Conservation (phyloP, 2,888 invertebrate genomes). For the Adela reaumurella region DNA sequence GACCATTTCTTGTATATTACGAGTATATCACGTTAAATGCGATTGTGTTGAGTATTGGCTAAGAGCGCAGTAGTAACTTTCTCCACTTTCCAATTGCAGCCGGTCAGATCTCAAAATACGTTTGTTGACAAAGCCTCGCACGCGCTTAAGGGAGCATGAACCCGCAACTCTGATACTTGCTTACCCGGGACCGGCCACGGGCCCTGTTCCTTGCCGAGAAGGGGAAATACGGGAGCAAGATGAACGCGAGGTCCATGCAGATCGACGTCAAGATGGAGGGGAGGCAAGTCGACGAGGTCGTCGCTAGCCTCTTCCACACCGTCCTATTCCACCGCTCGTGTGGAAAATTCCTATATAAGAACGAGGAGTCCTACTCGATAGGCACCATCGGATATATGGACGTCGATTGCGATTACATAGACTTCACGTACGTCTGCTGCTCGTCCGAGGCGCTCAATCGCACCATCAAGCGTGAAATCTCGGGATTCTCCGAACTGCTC, state of each 20-base stretch:
- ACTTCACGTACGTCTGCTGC: conserved; percentile 95
- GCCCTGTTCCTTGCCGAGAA: background rate
- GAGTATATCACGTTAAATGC: no score
- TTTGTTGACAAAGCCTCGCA: background rate
- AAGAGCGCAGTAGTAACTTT: background rate
- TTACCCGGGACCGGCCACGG: background rate
- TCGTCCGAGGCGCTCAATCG: conserved; percentile 75
- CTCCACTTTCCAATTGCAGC: background rate
- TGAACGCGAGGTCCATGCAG: conserved; percentile 78
- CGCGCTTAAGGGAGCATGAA: background rate
- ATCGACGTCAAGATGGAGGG: conserved; percentile 86
- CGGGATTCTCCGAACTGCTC: conserved; percentile 72
- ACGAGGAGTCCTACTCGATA: conserved; percentile 92
- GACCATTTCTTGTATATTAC: no score
- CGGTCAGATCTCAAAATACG: background rate
- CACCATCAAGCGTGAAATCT: conserved; percentile 71
- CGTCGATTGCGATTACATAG: conserved; percentile 96
- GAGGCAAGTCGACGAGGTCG: conserved; percentile 87
- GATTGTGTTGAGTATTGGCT: no score
- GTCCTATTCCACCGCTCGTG: conserved; percentile 86
- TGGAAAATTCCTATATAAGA: conserved; percentile 92
- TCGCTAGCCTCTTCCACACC: conserved; percentile 88
- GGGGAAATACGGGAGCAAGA: conserved; percentile 36
- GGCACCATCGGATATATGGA: conserved; percentile 95
- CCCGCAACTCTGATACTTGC: background rate